Percentiles rank a stretch among this genome's conserved stretches.
phyloP scores from a whole-genome alignment of 2,113 vertebrate species.

The Scopus umbretta region DNA sequence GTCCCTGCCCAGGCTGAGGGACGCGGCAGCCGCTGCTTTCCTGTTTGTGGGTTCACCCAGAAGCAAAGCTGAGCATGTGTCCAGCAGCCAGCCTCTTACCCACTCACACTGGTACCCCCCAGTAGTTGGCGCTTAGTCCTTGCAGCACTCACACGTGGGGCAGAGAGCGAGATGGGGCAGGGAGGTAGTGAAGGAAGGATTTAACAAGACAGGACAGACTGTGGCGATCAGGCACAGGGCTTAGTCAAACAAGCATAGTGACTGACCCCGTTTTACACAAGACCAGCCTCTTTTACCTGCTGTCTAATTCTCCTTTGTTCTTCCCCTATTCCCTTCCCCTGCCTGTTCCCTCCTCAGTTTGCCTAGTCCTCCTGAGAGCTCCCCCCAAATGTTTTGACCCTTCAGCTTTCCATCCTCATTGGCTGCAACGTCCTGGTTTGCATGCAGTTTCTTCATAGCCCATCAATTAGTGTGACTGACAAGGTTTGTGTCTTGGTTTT shows the following conservation, averaged over 20 bases:
- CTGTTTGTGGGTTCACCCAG: background rate
- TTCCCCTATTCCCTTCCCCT: background rate
- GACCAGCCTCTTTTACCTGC: background rate
- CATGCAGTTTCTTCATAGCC: background rate
- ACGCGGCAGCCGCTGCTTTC: accelerated
- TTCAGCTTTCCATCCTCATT: background rate
- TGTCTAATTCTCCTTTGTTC: background rate
- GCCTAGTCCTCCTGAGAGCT: background rate
- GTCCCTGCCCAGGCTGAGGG: background rate
- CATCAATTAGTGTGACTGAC: background rate
- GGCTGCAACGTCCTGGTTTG: background rate
- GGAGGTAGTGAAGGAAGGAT: background rate
- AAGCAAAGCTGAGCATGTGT: accelerated
- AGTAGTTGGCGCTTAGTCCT: no score
- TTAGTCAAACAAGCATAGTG: background rate
- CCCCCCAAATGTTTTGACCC: accelerated
- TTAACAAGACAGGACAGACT: background rate
- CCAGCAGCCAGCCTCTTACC: background rate
- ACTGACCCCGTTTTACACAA: background rate
- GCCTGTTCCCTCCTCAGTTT: background rate
- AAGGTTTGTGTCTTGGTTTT: background rate
- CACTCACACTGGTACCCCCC: no score
- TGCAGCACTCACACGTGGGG: accelerated
- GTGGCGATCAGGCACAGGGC: background rate
- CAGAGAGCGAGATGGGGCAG: background rate